Evolutionary conservation across 2,888 invertebrate species (phyloP), one percentile per base, ranked within the genome.

Genomic region (Imbricaverruca yamaguchii): DNA sequence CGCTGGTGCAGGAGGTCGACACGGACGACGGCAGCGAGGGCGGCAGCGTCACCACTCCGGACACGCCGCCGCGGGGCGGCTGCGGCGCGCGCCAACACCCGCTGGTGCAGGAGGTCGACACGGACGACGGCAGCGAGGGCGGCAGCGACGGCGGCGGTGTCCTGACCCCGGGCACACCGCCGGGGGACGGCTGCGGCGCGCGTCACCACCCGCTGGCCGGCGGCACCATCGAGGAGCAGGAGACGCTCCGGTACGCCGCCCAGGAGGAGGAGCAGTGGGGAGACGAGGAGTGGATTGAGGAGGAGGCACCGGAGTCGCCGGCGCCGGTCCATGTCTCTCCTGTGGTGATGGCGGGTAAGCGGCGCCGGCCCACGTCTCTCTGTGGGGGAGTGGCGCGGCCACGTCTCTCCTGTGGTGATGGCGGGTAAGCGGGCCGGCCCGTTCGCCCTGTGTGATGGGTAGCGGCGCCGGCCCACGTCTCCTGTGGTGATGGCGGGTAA

Each of bases 1-100:
- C 65, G 10, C 11, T 69, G 8, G 74, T 74, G 53, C 74, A 74
- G 74, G 74, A 74, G 74, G 74, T 55, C 18, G 74, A 74, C 53
- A 55, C 74, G 18, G 65, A 65, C 65, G 65, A 65, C 9, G 23
- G 65, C 65, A 65, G 65, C 23, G 65, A 65, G n/a, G 1, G n/a
- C 18, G 74, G 12, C 74, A 18, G 53, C 8, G 74, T 15, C 9
- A 6, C 8, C 15, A 18, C 25, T 15, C 53, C 69, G 18, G 74
- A 55, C 74, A 21, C 74, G 9, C 55, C 74, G 74, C 39, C 59
- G 59, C 2, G 59, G 11, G 59, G 11, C 59, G 39, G 59, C 59
- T 59, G 59, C 11, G 59, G 59, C 59, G 11, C 59, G 15, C 59
- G 15, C 15, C 59, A 59, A 13, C 59, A 11, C 59, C 59, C 11